Evolutionary conservation across 64 coral and sea anemone genomes (phyloP).

Genomic region (Pocillopora verrucosa): DNA sequence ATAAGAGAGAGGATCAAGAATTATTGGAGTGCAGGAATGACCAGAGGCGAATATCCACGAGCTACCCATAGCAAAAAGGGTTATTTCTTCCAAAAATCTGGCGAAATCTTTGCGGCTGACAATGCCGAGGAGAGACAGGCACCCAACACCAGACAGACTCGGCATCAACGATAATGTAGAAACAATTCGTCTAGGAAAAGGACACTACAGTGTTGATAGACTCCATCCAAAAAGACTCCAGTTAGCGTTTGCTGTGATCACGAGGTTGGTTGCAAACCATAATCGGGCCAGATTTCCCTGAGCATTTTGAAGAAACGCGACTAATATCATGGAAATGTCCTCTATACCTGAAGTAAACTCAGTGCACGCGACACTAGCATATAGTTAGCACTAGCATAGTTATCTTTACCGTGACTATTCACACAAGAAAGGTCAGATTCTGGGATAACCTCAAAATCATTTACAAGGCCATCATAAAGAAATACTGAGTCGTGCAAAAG

Average conservation of each 20-base stretch:
- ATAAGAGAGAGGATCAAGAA: slow-evolving; percentile 33
- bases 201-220: slow-evolving; percentile 23
- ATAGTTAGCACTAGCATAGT: slow-evolving; percentile 13
- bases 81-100: slow-evolving; percentile 14
- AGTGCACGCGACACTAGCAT: neutral
- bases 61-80: neutral
- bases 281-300: neutral
- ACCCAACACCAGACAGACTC: slow-evolving; percentile 34
- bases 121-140: slow-evolving; percentile 23
- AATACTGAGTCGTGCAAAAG: neutral
- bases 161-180: neutral
- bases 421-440: slow-evolving; percentile 16
- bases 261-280: neutral
- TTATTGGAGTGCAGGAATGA: neutral
- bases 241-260: slow-evolving; percentile 15
- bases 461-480: slow-evolving; percentile 15
- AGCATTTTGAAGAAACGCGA: slow-evolving; percentile 13
- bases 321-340: neutral
- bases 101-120: slow-evolving; percentile 21
- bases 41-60: slow-evolving; percentile 5
- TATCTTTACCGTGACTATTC: neutral
- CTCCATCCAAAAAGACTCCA: slow-evolving; percentile 8
- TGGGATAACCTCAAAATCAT: slow-evolving; percentile 14
- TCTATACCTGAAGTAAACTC: slow-evolving; percentile 22
- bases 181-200: neutral